Base-by-base conservation (phyloP, 1,140 invertebrate genomes). In the Charaxes varanes region DNA sequence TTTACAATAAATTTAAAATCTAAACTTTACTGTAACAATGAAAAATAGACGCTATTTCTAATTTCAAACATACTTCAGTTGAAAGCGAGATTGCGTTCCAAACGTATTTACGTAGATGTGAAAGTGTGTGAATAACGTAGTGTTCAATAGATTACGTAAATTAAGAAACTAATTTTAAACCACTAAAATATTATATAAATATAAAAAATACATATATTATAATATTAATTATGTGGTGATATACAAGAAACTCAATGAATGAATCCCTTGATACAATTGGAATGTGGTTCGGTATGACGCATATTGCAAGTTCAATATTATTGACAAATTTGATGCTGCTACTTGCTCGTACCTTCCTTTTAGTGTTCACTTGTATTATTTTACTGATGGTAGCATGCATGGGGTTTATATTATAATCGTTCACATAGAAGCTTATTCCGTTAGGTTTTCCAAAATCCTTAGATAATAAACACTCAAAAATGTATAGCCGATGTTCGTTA, bases 201-300 rank as follows among this genome's bases (percentile, higher is more conserved):
- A n/a, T n/a, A n/a, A n/a, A n/a, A n/a, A n/a, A n/a, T n/a, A n/a
- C n/a, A n/a, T n/a, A n/a, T n/a, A n/a, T n/a, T n/a, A n/a, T n/a
- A n/a, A n/a, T n/a, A n/a, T n/a, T n/a, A 59, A 87, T 79, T 48
- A 87, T 70, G 42, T 84, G 85, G 48, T 88, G 86, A 50, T 84
- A 88, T 6, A 86, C 85, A 42, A 88, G 53, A 57, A 87, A 88
- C 47, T 88, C 86, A 38, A 87, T 73, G 17, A 88, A 78, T 6
- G 70, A 54, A 62, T 79, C 83, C 56, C 82, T 84, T 6, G 72
- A 84, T 6, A 87, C 76, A 18, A 78, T 63, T 4, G 84, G 84
- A 22, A 73, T 57, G 51, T 72, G 61, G 31, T 83, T 84, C 11
- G 86, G 86, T 58, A 85, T 79, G 0, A 87, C 78, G 72, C 87